Evolutionary conservation across 2,113 vertebrate species (phyloP).

Genomic region (Hydrolagus affinis): DNA sequence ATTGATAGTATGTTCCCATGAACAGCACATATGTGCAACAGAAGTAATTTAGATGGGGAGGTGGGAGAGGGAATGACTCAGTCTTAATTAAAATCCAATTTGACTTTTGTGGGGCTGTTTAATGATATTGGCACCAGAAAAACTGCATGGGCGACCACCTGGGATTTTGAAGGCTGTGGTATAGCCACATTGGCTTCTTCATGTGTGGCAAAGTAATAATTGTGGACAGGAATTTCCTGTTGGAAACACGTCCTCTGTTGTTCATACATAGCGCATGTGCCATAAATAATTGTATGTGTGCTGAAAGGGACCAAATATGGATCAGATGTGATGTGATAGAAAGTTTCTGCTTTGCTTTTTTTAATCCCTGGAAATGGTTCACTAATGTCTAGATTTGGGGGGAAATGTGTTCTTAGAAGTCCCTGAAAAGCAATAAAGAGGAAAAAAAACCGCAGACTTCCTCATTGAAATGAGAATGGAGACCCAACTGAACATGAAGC

Average conservation of each 20-base stretch:
- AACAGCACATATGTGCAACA: slow-evolving; percentile 25
- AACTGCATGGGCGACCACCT: slow-evolving; percentile 24
- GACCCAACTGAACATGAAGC: not conserved
- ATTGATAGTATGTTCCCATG: not conserved
- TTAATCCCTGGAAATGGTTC: not conserved
- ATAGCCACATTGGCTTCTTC: slow-evolving; percentile 32
- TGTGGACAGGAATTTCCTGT: slow-evolving; percentile 33
- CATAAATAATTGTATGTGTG: slow-evolving; percentile 31
- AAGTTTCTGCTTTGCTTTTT: not conserved
- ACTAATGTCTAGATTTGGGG: not conserved
- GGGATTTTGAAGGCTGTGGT: slow-evolving; percentile 28
- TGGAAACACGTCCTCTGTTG: slow-evolving; percentile 30
- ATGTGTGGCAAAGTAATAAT: slow-evolving; percentile 32
- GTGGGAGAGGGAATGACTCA: not conserved
- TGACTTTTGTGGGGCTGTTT: slow-evolving; percentile 25
- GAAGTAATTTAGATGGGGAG: slow-evolving; percentile 11
- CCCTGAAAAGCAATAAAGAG: not conserved
- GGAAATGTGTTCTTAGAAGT: not conserved
- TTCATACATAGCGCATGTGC: slow-evolving; percentile 22
- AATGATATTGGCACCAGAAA: slow-evolving; percentile 28
- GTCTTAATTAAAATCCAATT: slow-evolving; percentile 26
- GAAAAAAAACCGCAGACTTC: not conserved
- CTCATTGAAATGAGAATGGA: not conserved
- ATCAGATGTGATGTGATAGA: slow-evolving; percentile 18
- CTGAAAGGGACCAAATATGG: slow-evolving; percentile 9